phyloP scores from a whole-genome alignment of 2,888 invertebrate genomes.

The Acrobasis consociella region DNA sequence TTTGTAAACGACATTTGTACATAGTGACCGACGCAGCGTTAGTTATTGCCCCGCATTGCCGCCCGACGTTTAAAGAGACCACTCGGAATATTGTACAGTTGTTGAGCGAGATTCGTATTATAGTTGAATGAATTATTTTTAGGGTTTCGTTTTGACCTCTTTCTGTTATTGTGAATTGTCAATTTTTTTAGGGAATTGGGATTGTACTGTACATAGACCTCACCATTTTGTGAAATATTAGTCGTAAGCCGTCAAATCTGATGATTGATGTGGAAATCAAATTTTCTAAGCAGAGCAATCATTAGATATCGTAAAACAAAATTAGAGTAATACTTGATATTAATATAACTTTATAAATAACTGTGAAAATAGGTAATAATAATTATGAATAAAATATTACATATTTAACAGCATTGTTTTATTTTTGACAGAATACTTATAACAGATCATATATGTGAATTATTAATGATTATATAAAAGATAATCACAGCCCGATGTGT shows the following conservation, averaged over 20 bases:
- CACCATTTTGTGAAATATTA: slow-evolving; percentile 79
- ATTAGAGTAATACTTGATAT: slow-evolving; percentile 82
- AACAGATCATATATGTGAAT: no score
- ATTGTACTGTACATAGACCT: slow-evolving; percentile 85
- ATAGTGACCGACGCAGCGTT: slow-evolving; percentile 62
- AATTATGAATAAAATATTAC: slow-evolving; percentile 84
- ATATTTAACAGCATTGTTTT: slow-evolving; percentile 74
- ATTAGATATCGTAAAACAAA: slow-evolving; percentile 80
- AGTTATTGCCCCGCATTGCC: slow-evolving; percentile 72
- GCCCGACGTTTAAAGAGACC: slow-evolving; percentile 75
- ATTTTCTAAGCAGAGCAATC: slow-evolving; percentile 82
- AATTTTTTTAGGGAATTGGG: slow-evolving; percentile 88
- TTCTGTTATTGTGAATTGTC: slow-evolving; percentile 86
- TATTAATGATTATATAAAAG: no score
- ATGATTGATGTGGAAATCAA: slow-evolving; percentile 81
- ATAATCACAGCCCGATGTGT: no score
- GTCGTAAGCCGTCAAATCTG: slow-evolving; percentile 71
- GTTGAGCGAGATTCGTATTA: slow-evolving; percentile 73
- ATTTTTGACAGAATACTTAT: slow-evolving; percentile 40
- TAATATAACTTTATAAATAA: slow-evolving; percentile 84
- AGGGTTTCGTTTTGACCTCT: slow-evolving; percentile 72
- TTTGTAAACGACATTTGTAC: slow-evolving; percentile 76
- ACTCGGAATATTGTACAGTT: slow-evolving; percentile 81
- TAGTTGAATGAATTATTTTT: slow-evolving; percentile 77
- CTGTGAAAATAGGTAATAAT: slow-evolving; percentile 83